Conservation (phyloP, 2,797 vertebrate genomes). For the Iguana delicatissima region DNA sequence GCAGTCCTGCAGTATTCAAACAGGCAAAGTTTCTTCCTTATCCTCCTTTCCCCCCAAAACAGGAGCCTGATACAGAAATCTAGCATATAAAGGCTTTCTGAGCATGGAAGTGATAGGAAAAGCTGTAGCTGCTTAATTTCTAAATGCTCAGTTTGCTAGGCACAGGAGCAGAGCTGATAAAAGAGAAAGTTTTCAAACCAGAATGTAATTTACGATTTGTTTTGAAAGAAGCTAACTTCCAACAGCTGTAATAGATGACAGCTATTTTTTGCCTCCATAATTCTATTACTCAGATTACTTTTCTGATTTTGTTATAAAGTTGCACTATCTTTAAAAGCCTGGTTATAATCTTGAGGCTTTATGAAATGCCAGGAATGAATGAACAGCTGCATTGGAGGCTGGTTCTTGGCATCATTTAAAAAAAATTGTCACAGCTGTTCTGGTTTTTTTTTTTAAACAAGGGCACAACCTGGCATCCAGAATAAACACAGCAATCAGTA, state of each 20-base stretch:
- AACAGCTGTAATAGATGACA: not conserved
- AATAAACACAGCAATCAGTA: not conserved
- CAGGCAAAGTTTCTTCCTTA: not conserved
- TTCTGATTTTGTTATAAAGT: not conserved
- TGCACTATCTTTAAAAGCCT: conserved; percentile 3
- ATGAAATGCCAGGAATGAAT: conserved; percentile 3
- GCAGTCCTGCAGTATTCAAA: too few relatives aligned
- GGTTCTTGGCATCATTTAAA: not conserved
- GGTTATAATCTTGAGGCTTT: not conserved
- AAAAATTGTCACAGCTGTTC: not conserved
- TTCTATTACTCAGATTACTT: not conserved
- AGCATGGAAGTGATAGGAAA: not conserved
- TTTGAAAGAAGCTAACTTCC: not conserved
- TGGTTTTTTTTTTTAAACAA: not conserved
- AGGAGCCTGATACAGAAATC: not conserved
- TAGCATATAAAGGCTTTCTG: not conserved
- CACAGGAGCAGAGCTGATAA: not conserved
- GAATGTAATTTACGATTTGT: not conserved
- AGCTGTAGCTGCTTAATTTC: not conserved
- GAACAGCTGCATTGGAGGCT: not conserved
- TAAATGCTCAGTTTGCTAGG: not conserved
- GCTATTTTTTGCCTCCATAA: not conserved
- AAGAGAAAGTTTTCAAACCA: not conserved
- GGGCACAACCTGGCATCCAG: not conserved
- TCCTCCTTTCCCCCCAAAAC: not conserved